phyloP scores from a whole-genome alignment of 2,797 vertebrate species.

The Mus caroli region DNA sequence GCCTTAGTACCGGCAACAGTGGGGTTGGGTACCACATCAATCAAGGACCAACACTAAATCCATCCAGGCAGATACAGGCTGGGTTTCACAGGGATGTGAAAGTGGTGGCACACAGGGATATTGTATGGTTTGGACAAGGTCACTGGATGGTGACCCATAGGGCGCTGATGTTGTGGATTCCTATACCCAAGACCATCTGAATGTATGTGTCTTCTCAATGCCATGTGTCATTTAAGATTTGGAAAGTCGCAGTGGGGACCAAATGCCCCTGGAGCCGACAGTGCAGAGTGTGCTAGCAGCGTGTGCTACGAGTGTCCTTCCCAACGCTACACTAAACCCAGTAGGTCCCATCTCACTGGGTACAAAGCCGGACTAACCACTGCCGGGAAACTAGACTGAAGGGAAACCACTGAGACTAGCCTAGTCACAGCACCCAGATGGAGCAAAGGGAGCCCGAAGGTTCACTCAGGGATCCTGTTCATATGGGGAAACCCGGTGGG shows the following conservation, averaged over 20 bases:
- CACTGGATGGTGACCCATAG: no score
- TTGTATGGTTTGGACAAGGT: not conserved
- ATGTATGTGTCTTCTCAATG: not conserved
- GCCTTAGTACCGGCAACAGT: not conserved
- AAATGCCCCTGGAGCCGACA: not conserved
- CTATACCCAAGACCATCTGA: not conserved
- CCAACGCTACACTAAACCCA: not conserved
- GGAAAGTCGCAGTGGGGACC: not conserved
- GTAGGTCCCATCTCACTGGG: not conserved
- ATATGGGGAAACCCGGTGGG: not conserved
- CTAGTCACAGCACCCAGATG: not conserved
- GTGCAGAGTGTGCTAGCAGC: not conserved
- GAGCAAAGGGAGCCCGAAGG: not conserved
- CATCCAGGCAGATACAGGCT: not conserved
- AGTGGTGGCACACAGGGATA: not conserved
- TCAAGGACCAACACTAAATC: not conserved
- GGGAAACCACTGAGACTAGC: not conserved
- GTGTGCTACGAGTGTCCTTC: not conserved
- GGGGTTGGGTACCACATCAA: not conserved
- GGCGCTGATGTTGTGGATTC: not conserved
- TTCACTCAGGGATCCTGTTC: not conserved
- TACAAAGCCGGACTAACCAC: not conserved
- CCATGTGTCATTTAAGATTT: not conserved
- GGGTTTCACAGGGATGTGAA: not conserved
- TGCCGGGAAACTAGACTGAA: not conserved